These are phyloP conservation scores for Chlorospingus flavigularis DNA, from an alignment of 2,797 vertebrate species.

Conservation along the genomic window DNA sequence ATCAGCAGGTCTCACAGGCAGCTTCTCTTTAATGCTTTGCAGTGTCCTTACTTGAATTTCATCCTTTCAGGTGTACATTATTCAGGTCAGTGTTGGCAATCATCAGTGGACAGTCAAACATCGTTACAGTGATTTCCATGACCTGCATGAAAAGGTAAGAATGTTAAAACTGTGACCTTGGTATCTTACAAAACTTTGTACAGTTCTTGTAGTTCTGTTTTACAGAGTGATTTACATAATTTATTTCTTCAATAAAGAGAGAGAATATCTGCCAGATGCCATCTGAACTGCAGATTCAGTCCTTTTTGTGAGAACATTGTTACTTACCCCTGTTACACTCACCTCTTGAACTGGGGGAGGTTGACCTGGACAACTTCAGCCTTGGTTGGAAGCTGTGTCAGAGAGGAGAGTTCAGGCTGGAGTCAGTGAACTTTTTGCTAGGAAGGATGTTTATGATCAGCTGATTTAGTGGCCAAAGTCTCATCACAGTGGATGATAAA, in stretches of 20 bases:
- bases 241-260: background rate
- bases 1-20: background rate
- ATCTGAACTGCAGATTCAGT: background rate
- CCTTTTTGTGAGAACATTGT: background rate
- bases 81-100: conserved; percentile 86
- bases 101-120: conserved; percentile 95
- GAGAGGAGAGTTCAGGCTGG: background rate
- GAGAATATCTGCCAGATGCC: background rate
- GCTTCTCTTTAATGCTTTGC: background rate
- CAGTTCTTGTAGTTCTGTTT: background rate
- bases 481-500: background rate
- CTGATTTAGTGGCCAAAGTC: background rate
- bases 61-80: conserved; percentile 89
- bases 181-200: background rate
- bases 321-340: background rate
- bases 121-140: conserved; percentile 95
- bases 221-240: background rate
- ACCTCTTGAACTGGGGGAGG: background rate
- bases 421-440: background rate
- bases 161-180: background rate
- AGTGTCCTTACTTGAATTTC: background rate
- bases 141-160: conserved; percentile 93
- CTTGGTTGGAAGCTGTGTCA: background rate
- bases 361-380: background rate
- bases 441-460: background rate